Evolutionary conservation across 2,888 invertebrate species (phyloP), one percentile per base, ranked within the genome.

Genomic region (Prenolepis imparis): DNA sequence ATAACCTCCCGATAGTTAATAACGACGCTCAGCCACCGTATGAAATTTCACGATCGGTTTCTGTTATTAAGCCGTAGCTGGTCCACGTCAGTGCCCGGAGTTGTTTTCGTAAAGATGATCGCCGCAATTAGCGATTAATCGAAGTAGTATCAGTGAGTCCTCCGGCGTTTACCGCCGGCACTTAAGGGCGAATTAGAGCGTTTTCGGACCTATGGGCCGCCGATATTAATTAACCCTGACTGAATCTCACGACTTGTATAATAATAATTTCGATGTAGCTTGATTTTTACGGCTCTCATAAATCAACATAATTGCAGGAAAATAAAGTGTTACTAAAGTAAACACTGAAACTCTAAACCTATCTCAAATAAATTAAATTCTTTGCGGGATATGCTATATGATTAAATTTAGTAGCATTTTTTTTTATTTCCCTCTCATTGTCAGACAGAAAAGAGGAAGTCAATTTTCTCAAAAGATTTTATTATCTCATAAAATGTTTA

Each of bases 51-150:
- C 81, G 86, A 87, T 87, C 88, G 89, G 90, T 91, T 91, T 91
- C 90, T 91, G 90, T 91, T 92, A 92, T 92, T 92, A 91, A 89
- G 86, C 88, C 67, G 87, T 87, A 83, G 84, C 63, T 84, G 73
- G 88, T n/a, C 84, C 82, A 82, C 55, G 86, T 81, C 75, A 80
- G 77, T 59, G 90, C 92, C 91, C 82, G 80, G 77, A 91, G 92
- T 92, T 91, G 91, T 92, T 92, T 93, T 92, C 91, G 88, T 89
- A 85, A 87, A 86, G 84, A 89, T 90, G 92, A 92, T 92, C 91
- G 91, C 90, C 88, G 90, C 92, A 93, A 93, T 93, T 92, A 93
- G 90, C 90, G 91, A 93, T 93, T 92, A 92, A 93, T 92, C 92
- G 88, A 90, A 89, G 85, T 87, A 78, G 86, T 85, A 86, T 88